phyloP scores from a whole-genome alignment of 2,797 vertebrate species.

The Peromyscus aztecus region DNA sequence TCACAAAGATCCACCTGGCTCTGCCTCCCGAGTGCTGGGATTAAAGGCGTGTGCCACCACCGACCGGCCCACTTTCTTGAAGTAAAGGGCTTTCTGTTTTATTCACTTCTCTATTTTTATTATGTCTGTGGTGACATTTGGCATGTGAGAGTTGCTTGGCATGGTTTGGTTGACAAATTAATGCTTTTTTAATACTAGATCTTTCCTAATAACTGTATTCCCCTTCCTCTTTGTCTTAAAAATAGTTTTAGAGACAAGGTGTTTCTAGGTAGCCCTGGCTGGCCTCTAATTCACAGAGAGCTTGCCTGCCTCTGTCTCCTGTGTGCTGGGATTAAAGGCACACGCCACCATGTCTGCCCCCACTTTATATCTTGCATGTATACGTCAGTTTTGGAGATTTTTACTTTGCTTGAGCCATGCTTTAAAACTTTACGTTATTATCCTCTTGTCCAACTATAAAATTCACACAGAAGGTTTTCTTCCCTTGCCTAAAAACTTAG shows the following conservation, averaged over 20 bases:
- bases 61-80: background rate
- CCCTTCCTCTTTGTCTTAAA: background rate
- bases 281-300: background rate
- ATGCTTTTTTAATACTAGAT: background rate
- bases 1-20: too few relatives aligned
- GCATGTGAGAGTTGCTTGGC: background rate
- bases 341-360: too few relatives aligned
- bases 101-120: background rate
- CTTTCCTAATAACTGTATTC: background rate
- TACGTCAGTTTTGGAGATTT: background rate
- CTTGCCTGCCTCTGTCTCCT: background rate
- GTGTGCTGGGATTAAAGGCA: background rate
- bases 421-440: conserved; percentile 1
- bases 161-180: background rate
- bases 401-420: background rate
- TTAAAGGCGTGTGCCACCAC: too few relatives aligned
- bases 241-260: background rate
- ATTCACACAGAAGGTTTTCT: background rate
- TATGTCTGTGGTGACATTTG: background rate
- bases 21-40: too few relatives aligned
- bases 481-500: background rate
- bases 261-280: background rate
- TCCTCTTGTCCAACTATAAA: background rate
- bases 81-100: background rate
- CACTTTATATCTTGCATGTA: background rate